Conservation (phyloP, 2,888 invertebrate genomes). For the Hipparchia sbordonii region DNA sequence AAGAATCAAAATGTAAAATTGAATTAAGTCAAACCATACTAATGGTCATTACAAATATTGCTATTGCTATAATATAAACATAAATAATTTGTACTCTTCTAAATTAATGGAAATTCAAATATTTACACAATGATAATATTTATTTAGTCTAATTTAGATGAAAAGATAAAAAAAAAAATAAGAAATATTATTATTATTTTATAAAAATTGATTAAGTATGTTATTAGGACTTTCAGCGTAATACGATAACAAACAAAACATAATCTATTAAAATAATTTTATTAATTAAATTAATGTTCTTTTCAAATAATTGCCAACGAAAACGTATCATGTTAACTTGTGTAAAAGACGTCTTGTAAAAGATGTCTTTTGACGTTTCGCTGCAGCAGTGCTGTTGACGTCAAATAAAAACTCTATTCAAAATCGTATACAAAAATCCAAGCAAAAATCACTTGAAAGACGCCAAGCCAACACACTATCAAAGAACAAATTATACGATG, state of each 20-base stretch:
- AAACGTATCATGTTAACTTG: background rate
- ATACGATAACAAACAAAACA: background rate
- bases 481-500: slow-evolving; percentile 5
- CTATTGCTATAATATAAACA: slow-evolving; percentile 53
- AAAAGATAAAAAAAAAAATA: background rate
- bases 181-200: background rate
- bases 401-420: slow-evolving; percentile 9
- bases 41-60: slow-evolving; percentile 48
- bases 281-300: background rate
- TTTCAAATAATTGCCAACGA: background rate
- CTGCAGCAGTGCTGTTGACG: background rate
- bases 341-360: too few species aligned
- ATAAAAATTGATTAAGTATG: background rate
- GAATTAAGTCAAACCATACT: background rate
- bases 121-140: slow-evolving; percentile 67
- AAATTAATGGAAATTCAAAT: slow-evolving; percentile 73
- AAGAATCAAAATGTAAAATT: slow-evolving; percentile 42
- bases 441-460: background rate
- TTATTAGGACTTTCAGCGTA: slow-evolving; percentile 1
- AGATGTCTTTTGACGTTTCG: too few species aligned
- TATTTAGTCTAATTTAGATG: slow-evolving; percentile 1
- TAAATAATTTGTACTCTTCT: slow-evolving; percentile 80
- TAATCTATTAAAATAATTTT: background rate
- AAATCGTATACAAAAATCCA: background rate
- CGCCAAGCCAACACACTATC: background rate